These are phyloP conservation scores for Hemicentrotus pulcherrimus DNA, from an alignment of 35 echinoderm and acorn worm genomes.

Conservation along the genomic window DNA sequence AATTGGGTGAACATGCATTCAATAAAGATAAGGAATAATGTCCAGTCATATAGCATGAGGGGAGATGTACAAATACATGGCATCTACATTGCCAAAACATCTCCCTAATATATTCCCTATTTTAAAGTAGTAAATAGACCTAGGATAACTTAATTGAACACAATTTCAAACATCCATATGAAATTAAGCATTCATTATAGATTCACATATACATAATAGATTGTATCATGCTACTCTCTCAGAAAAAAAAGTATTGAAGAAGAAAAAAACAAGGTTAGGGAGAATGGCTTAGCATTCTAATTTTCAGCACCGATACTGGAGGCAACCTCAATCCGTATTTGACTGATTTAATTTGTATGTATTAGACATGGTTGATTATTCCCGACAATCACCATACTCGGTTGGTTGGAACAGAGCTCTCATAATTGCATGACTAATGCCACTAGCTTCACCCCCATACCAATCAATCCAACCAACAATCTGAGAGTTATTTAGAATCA, in stretches of 20 bases:
- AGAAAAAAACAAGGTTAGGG: neutral
- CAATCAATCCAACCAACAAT: neutral
- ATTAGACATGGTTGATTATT: slow-evolving; percentile 16
- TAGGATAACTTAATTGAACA: neutral
- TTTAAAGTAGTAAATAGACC: no score
- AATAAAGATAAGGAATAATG: neutral
- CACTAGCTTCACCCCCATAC: neutral
- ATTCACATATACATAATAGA: no score
- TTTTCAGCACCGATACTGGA: neutral
- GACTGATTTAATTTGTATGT: neutral
- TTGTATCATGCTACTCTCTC: no score
- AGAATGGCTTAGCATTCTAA: neutral
- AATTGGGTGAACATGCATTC: neutral
- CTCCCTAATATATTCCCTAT: no score
- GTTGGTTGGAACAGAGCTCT: neutral
- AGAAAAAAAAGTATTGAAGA: no score
- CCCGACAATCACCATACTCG: neutral
- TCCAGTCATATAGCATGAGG: neutral
- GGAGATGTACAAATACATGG: neutral
- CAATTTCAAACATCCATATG: neutral
- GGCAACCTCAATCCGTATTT: neutral
- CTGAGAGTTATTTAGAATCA: neutral
- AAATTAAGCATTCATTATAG: neutral
- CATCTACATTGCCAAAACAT: neutral
- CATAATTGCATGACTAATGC: slow-evolving; percentile 4